Base-by-base conservation (phyloP, 2,888 invertebrate genomes). In the Lasioglossum oenotherae region DNA sequence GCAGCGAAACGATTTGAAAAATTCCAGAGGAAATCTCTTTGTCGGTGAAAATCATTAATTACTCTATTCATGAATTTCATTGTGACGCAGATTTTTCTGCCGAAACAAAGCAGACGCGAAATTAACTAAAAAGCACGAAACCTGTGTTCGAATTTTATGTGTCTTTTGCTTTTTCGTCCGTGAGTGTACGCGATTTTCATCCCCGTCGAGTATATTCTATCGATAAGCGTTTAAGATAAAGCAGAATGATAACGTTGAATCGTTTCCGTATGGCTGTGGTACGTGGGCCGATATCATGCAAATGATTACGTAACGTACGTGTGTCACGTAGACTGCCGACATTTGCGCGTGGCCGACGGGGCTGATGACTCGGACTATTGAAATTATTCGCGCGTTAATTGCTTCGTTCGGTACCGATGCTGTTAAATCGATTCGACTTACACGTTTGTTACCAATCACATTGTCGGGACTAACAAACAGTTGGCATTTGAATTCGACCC, bases 331-430 rank as follows among this genome's bases (percentile, higher is more conserved):
- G 67, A 71, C 27, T 19, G 14, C 41, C 41, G 69, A 64, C 74
- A 74, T 49, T 84, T 69, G 76, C 81, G 78, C 84, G 77, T 81
- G 81, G 49, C 73, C 44, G 35, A 31, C n/a, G 35, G 31, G 71
- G 69, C 72, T 76, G 80, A 85, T 83, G 75, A 69, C 67, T 14
- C 46, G 4, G 76, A 12, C 84, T 78, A 78, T 77, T 84, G 85
- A 86, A 84, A 86, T 86, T 78, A 78, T 74, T 74, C 67, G 74
- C 67, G 85, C 75, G 85, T 85, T 86, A 85, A 86, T 85, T 85
- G 57, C 73, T 76, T 76, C 75, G 81, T 73, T 81, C 86, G 69
- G 19, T 67, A 57, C 27, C 46, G 27, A 12, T 67, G 75, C 75
- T 81, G 85, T 85, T 86, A 80, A 84, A 85, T 85, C 78, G 84